Percentiles rank a stretch among this genome's conserved stretches.
phyloP scores from a whole-genome alignment of 2,888 invertebrate species.

The Oasisia sp. region DNA sequence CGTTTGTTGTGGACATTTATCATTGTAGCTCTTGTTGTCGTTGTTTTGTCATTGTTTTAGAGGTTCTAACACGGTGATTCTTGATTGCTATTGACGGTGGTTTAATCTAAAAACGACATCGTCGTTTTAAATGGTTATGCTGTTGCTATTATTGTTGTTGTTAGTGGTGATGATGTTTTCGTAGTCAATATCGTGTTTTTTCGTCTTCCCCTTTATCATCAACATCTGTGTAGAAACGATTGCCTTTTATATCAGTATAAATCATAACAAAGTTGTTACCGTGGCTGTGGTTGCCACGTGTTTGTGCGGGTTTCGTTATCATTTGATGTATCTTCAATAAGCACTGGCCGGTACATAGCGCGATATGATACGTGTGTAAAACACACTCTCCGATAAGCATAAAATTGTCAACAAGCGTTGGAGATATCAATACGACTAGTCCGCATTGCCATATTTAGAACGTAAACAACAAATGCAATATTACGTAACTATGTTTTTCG shows the following conservation, averaged over 20 bases:
- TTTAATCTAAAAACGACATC: too few species aligned
- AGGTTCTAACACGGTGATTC: too few species aligned
- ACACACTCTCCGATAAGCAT: background rate
- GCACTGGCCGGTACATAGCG: background rate
- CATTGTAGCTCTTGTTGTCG: background rate
- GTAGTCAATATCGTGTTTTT: too few species aligned
- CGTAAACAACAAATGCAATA: background rate
- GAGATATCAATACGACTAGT: background rate
- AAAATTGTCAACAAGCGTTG: background rate
- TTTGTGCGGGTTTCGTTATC: background rate
- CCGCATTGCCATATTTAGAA: background rate
- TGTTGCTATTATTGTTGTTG: too few species aligned
- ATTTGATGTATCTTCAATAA: background rate
- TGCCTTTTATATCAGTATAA: background rate
- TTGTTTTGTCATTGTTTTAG: background rate
- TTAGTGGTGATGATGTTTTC: too few species aligned
- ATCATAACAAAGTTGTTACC: background rate
- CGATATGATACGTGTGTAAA: background rate
- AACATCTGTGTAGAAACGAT: too few species aligned
- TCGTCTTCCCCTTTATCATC: too few species aligned
- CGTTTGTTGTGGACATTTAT: background rate
- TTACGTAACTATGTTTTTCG: background rate
- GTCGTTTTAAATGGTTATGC: too few species aligned
- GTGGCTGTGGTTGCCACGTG: background rate
- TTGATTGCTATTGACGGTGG: too few species aligned